Percentiles rank a stretch among this genome's conserved stretches.
Evolutionary conservation across 2,888 invertebrate genomes (phyloP).

Genomic region (Phalera bucephala): DNA sequence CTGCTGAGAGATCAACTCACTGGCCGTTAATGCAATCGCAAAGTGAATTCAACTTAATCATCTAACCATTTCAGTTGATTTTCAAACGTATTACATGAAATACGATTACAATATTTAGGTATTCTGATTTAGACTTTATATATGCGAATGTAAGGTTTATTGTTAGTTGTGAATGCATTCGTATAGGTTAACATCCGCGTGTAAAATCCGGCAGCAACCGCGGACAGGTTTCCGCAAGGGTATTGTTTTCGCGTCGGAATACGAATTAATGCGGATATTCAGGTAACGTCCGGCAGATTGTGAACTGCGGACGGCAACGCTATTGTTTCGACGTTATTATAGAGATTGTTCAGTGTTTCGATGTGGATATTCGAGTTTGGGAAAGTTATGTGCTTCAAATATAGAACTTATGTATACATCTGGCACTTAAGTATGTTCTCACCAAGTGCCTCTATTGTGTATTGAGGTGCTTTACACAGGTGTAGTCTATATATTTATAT

Average conservation of each 20-base stretch:
- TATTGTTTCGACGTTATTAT: neutral
- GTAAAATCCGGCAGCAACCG: slow-evolving; percentile 58
- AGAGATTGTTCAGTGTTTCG: neutral
- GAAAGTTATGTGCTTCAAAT: too few relatives aligned
- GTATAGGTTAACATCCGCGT: slow-evolving; percentile 59
- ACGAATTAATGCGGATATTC: slow-evolving; percentile 68
- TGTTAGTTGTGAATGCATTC: slow-evolving; percentile 14
- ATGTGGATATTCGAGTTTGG: too few relatives aligned
- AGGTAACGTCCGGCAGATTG: slow-evolving; percentile 59
- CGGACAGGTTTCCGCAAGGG: slow-evolving; percentile 66
- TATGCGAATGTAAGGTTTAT: too few relatives aligned
- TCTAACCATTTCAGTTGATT: slow-evolving; percentile 20
- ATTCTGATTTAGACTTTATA: slow-evolving; percentile 31
- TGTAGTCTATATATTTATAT: too few relatives aligned
- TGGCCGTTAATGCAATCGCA: slow-evolving; percentile 42
- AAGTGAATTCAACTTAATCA: slow-evolving; percentile 37
- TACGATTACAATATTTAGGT: slow-evolving; percentile 13
- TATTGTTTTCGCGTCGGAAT: slow-evolving; percentile 63
- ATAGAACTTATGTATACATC: too few relatives aligned
- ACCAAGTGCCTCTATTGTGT: too few relatives aligned
- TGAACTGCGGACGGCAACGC: slow-evolving; percentile 23
- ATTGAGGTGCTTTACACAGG: too few relatives aligned
- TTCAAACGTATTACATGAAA: slow-evolving; percentile 14
- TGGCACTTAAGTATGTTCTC: too few relatives aligned
- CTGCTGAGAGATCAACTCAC: slow-evolving; percentile 57